Percentiles rank a stretch among this genome's conserved stretches.
phyloP scores from a whole-genome alignment of 2,797 vertebrate genomes.

The Syngnathus rostellatus region DNA sequence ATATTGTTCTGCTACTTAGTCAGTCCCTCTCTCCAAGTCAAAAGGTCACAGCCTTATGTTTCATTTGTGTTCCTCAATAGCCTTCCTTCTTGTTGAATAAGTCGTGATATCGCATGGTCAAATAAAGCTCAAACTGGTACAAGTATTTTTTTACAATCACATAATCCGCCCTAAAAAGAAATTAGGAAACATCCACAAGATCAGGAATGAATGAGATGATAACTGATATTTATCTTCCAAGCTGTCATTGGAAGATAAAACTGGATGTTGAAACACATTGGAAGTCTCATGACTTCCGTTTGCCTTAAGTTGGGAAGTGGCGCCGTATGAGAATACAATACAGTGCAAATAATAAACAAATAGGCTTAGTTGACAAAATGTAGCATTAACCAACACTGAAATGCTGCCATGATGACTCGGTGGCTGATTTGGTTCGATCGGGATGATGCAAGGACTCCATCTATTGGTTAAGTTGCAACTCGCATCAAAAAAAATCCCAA shows the following conservation, averaged over 20 bases:
- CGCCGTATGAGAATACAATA: neutral
- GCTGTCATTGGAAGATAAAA: neutral
- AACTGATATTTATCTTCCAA: neutral
- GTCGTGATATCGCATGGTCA: too few relatives aligned
- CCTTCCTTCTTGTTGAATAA: neutral
- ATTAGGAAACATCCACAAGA: neutral
- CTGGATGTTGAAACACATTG: neutral
- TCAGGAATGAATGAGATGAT: neutral
- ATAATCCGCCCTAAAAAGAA: too few relatives aligned
- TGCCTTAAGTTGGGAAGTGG: neutral
- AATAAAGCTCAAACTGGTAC: neutral
- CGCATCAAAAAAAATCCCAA: conserved; percentile 11
- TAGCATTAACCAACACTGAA: neutral
- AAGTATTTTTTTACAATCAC: neutral
- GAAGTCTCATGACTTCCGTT: neutral
- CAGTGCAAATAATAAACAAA: too few relatives aligned
- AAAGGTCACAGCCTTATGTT: neutral
- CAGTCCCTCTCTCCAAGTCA: neutral
- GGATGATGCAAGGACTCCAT: conserved; percentile 36
- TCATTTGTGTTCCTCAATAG: neutral
- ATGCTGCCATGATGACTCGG: neutral
- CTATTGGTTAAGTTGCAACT: conserved; percentile 37
- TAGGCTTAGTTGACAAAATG: neutral
- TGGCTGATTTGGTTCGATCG: neutral
- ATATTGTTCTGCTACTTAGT: neutral